Conservation (phyloP, 1,140 invertebrate species). For the Achroia grisella region DNA sequence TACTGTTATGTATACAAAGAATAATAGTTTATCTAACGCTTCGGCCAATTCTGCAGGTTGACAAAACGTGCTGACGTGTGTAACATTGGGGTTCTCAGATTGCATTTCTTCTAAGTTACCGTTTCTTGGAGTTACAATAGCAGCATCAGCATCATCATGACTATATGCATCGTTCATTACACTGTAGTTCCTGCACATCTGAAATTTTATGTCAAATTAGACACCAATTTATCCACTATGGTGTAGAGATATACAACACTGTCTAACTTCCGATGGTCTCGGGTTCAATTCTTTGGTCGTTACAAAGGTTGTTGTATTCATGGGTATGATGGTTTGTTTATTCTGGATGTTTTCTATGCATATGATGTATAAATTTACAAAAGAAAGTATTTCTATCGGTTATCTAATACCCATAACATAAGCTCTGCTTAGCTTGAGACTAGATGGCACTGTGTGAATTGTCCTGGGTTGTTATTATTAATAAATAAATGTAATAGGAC, state of each 20-base stretch:
- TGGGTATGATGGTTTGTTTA: too few relatives aligned
- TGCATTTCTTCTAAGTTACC: slow-evolving; percentile 44
- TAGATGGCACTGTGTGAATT: too few relatives aligned
- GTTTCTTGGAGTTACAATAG: slow-evolving; percentile 12
- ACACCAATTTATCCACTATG: background rate
- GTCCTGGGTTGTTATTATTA: too few relatives aligned
- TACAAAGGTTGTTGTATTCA: too few relatives aligned
- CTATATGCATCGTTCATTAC: slow-evolving; percentile 36
- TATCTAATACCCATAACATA: too few relatives aligned
- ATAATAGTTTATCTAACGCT: slow-evolving; percentile 43
- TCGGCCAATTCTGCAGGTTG: slow-evolving; percentile 41
- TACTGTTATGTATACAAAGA: slow-evolving; percentile 38
- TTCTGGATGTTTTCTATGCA: too few relatives aligned
- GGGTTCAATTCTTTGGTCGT: too few relatives aligned
- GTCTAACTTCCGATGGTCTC: too few relatives aligned
- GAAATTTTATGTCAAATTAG: slow-evolving; percentile 1
- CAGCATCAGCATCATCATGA: slow-evolving; percentile 33
- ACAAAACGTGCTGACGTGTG: slow-evolving; percentile 9
- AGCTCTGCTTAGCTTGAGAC: too few relatives aligned
- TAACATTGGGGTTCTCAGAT: slow-evolving; percentile 17
- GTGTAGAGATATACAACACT: slow-evolving; percentile 4
- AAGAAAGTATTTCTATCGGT: too few relatives aligned
- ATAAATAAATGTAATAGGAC: too few relatives aligned
- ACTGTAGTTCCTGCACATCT: slow-evolving; percentile 37
- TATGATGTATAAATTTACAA: too few relatives aligned